phyloP scores from a whole-genome alignment of 2,113 vertebrate species.

The Struthidea cinerea region DNA sequence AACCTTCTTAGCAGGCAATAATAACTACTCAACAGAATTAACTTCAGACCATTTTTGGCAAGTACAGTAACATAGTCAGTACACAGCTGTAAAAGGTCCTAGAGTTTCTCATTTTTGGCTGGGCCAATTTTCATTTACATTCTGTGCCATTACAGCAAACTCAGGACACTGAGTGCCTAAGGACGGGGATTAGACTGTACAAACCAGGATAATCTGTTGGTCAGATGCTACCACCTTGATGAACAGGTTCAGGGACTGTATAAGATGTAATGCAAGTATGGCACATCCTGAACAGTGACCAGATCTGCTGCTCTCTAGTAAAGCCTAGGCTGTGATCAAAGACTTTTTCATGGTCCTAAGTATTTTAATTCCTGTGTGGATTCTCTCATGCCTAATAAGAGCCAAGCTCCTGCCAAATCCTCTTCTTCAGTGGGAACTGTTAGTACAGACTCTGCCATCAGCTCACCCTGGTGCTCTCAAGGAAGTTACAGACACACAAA shows the following conservation, averaged over 20 bases:
- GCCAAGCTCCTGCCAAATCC: not conserved
- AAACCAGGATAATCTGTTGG: not conserved
- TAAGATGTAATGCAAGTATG: not conserved
- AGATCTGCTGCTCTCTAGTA: not conserved
- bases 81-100: not conserved
- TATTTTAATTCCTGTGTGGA: not conserved
- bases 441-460: not conserved
- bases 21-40: not conserved
- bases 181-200: not conserved
- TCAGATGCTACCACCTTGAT: not conserved
- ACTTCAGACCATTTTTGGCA: not conserved
- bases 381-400: not conserved
- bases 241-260: not conserved
- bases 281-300: not conserved
- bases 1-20: not conserved
- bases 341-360: not conserved
- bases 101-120: not conserved
- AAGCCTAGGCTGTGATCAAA: not conserved
- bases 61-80: not conserved
- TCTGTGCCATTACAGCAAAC: not conserved
- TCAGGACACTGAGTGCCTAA: not conserved
- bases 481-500: not conserved
- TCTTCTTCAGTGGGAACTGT: not conserved
- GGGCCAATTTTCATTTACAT: not conserved
- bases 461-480: not conserved